phyloP scores from a whole-genome alignment of 2,113 vertebrate genomes.

The Mormoops blainvillei region DNA sequence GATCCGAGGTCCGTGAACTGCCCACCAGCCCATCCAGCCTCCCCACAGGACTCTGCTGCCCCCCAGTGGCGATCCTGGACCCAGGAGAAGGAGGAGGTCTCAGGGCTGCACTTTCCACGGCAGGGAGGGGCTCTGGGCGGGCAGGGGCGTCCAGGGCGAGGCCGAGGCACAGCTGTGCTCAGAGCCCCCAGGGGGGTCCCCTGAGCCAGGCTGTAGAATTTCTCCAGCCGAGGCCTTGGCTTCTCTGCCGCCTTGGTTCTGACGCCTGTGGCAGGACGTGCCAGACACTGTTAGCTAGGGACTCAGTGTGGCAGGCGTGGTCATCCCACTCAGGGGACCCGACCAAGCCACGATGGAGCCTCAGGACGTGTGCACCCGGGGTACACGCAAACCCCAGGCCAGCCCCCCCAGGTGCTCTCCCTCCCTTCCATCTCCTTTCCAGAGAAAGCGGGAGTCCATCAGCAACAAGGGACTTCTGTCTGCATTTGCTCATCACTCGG shows the following conservation, averaged over 20 bases:
- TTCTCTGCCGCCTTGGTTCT: background rate
- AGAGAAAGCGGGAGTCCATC: background rate
- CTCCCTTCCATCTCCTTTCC: too few species aligned
- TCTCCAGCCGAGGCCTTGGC: too few species aligned
- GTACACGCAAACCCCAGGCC: background rate
- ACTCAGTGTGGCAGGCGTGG: too few species aligned
- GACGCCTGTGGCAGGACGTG: too few species aligned
- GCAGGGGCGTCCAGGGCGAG: background rate
- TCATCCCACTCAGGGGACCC: too few species aligned
- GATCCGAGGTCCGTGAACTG: background rate
- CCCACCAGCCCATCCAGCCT: too few species aligned
- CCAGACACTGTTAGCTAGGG: too few species aligned
- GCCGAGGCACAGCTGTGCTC: background rate
- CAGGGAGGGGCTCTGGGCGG: too few species aligned
- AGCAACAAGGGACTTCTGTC: too few species aligned
- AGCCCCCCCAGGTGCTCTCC: background rate
- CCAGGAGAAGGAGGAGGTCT: background rate
- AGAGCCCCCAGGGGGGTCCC: background rate
- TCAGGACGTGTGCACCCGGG: background rate
- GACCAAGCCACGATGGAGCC: background rate
- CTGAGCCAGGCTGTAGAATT: background rate
- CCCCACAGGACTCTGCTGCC: background rate
- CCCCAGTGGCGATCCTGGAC: background rate
- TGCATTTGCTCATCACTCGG: too few species aligned
- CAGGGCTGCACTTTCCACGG: background rate